A percentile compares a stretch with the other conserved stretches of the same genome.
Evolutionary conservation across 2,797 vertebrate species (phyloP).

Genomic region (Phrynocephalus guinanensis): DNA sequence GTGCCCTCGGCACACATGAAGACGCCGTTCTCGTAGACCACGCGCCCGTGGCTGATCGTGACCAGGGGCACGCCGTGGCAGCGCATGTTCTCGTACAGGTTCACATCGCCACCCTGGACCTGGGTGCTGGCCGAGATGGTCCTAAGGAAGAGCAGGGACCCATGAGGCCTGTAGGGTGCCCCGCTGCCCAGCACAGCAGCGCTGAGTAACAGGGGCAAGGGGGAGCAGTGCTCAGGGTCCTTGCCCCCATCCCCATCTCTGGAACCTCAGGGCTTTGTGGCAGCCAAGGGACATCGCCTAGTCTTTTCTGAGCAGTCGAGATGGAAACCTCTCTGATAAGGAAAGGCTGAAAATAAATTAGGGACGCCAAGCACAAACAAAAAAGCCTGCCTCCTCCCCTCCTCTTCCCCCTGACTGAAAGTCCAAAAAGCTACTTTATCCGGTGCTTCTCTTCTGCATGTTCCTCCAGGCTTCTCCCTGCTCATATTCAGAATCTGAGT

Average conservation of each 20-base stretch:
- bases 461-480: no score
- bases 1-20: constrained; percentile 97
- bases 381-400: no score
- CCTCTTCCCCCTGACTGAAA: no score
- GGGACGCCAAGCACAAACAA: no score
- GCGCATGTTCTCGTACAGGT: constrained; percentile 94
- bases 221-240: no score
- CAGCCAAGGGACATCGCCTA: not conserved
- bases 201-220: no score
- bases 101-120: constrained; percentile 93
- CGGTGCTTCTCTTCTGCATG: no score
- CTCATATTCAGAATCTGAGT: no score
- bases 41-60: constrained; percentile 92
- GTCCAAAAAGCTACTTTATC: no score
- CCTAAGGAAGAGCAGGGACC: constrained; percentile 71
- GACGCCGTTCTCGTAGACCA: constrained; percentile 94
- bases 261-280: not conserved
- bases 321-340: no score
- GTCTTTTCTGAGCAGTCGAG: not conserved
- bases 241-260: not conserved
- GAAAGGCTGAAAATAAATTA: no score
- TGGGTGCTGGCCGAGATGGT: constrained; percentile 92
- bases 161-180: not conserved
- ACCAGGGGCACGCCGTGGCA: constrained; percentile 94
- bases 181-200: no score